Percentiles rank a stretch among this genome's conserved stretches.
Evolutionary conservation across 1,140 invertebrate genomes (phyloP).

Genomic region (Pogonomyrmex barbatus): DNA sequence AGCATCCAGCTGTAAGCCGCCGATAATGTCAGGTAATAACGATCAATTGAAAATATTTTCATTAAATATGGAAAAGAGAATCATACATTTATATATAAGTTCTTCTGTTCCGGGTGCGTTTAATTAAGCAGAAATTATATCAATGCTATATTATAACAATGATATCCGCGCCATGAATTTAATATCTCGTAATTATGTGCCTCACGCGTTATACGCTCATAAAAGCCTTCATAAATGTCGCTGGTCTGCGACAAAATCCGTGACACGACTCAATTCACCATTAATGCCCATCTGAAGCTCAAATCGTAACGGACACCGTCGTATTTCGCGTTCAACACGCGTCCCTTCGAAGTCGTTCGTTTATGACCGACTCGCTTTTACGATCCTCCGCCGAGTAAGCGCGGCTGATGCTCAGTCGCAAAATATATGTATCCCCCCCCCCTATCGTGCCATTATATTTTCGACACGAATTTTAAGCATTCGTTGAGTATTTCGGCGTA

Average conservation of each 20-base stretch:
- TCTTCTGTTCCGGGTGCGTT: not conserved
- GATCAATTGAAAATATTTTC: slow-evolving; percentile 27
- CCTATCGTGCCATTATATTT: not conserved
- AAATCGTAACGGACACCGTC: slow-evolving; percentile 3
- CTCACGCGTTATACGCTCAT: not conserved
- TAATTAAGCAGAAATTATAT: slow-evolving; percentile 18
- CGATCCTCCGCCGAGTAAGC: not conserved
- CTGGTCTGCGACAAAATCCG: not conserved
- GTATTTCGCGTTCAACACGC: slow-evolving; percentile 17
- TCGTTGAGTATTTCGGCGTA: too few relatives aligned
- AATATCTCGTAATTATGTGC: slow-evolving; percentile 8
- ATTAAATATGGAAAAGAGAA: not conserved
- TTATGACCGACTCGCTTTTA: slow-evolving; percentile 13
- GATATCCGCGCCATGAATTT: not conserved
- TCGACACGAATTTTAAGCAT: not conserved
- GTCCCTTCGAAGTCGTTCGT: not conserved
- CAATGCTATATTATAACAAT: not conserved
- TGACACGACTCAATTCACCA: not conserved
- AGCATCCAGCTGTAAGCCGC: slow-evolving; percentile 20
- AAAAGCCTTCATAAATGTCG: slow-evolving; percentile 19
- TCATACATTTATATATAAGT: not conserved
- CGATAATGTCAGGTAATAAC: slow-evolving; percentile 12
- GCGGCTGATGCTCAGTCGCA: not conserved
- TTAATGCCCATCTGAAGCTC: slow-evolving; percentile 1
- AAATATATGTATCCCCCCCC: not conserved